Conservation (phyloP, 2,797 vertebrate species). For the Schizopygopsis malacanthus region DNA sequence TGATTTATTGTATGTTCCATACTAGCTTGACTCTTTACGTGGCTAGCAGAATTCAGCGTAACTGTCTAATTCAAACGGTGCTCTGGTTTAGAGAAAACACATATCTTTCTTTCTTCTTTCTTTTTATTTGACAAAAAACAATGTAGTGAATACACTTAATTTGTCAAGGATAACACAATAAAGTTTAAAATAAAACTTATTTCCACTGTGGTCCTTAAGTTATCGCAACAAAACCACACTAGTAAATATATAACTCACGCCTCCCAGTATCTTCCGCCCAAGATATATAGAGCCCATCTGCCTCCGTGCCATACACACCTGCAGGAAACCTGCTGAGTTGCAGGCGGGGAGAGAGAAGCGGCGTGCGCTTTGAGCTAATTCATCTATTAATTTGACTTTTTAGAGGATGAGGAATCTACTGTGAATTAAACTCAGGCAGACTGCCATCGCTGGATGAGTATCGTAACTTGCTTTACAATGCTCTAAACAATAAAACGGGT, state of each 20-base stretch:
- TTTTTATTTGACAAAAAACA: too few species aligned
- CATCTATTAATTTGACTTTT: slow-evolving; percentile 53
- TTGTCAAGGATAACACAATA: too few species aligned
- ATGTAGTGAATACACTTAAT: too few species aligned
- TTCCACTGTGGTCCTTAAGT: too few species aligned
- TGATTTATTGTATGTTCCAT: slow-evolving; percentile 50
- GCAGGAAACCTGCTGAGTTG: slow-evolving; percentile 61
- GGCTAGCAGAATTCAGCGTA: slow-evolving; percentile 39
- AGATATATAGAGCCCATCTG: slow-evolving; percentile 65
- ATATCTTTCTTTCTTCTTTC: neutral
- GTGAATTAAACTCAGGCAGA: slow-evolving; percentile 31
- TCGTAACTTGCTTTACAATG: slow-evolving; percentile 46
- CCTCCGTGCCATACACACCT: slow-evolving; percentile 57
- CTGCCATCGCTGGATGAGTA: slow-evolving; percentile 19
- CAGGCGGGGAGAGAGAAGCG: slow-evolving; percentile 35
- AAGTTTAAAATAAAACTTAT: too few species aligned
- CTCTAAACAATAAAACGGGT: slow-evolving; percentile 48
- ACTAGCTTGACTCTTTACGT: slow-evolving; percentile 18
- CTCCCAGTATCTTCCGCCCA: slow-evolving; percentile 51
- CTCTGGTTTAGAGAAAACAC: slow-evolving; percentile 36
- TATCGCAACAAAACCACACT: slow-evolving; percentile 33
- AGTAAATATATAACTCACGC: slow-evolving; percentile 44
- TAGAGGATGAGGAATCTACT: slow-evolving; percentile 36
- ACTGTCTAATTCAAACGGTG: slow-evolving; percentile 14
- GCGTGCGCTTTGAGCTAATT: slow-evolving; percentile 45